A percentile compares a stretch with the other conserved stretches of the same genome.
Evolutionary conservation across 2,113 vertebrate genomes (phyloP).

Genomic region (Microtus richardsoni): DNA sequence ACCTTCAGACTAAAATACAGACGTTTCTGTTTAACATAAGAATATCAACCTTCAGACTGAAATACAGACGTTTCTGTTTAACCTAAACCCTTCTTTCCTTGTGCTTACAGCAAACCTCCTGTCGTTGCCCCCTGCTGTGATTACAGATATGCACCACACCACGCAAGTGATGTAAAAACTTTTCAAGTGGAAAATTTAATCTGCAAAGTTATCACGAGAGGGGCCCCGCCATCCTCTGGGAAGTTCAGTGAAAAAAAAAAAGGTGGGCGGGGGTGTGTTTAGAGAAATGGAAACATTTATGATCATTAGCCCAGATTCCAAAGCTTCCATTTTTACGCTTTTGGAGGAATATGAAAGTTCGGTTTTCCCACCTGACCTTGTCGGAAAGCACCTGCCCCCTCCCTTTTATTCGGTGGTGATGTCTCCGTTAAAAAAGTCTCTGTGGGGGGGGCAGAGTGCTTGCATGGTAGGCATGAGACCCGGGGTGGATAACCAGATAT

Average conservation of each 20-base stretch:
- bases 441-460: not conserved
- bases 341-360: not conserved
- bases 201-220: not conserved
- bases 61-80: conserved; percentile 41
- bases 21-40: conserved; percentile 18
- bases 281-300: not conserved
- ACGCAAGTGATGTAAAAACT: not conserved
- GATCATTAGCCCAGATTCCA: conserved; percentile 1
- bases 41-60: not conserved
- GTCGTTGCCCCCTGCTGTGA: not conserved
- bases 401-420: not conserved
- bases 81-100: not conserved
- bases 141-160: not conserved
- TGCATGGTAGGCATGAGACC: not conserved
- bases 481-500: not conserved
- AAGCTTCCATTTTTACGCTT: not conserved
- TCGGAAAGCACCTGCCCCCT: not conserved
- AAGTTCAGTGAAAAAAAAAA: not conserved
- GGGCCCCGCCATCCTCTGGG: not conserved
- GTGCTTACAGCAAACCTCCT: not conserved
- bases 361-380: not conserved
- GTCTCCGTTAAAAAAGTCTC: not conserved
- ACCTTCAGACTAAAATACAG: conserved; percentile 26
- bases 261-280: too few relatives aligned
- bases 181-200: conserved; percentile 11